phyloP scores from a whole-genome alignment of 1,140 invertebrate genomes.

The Lepidostoma basale region DNA sequence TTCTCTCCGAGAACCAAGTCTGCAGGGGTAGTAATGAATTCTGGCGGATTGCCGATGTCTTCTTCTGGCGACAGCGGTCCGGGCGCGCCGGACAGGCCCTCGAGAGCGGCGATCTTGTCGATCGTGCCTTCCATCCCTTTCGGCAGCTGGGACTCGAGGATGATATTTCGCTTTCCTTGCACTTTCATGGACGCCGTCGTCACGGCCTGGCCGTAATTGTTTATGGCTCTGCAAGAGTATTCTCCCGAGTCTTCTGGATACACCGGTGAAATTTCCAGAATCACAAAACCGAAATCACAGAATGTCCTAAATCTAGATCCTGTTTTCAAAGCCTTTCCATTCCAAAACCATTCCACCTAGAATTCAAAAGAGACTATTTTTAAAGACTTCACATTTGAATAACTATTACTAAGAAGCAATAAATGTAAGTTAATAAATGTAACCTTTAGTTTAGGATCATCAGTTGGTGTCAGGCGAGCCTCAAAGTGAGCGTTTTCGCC shows the following conservation, averaged over 20 bases:
- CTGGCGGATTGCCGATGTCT: constrained; percentile 87
- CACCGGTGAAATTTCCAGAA: constrained; percentile 92
- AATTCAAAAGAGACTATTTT: constrained; percentile 15
- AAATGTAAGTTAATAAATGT: not conserved
- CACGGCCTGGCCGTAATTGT: constrained; percentile 92
- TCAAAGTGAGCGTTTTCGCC: constrained; percentile 95
- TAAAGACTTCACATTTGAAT: not conserved
- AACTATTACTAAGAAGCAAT: not conserved
- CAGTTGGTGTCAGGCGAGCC: constrained; percentile 87
- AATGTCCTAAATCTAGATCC: constrained; percentile 92
- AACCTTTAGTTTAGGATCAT: constrained; percentile 92
- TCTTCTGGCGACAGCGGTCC: constrained; percentile 72
- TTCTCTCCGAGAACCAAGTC: constrained; percentile 88
- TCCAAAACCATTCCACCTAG: constrained; percentile 93
- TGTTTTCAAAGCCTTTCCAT: constrained; percentile 86
- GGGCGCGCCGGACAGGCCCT: constrained; percentile 77
- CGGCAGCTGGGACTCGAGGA: constrained; percentile 88
- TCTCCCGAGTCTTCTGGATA: constrained; percentile 94
- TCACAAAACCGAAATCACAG: constrained; percentile 94
- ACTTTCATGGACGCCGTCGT: constrained; percentile 91
- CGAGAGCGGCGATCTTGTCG: constrained; percentile 90
- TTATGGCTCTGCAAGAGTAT: constrained; percentile 89
- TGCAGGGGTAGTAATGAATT: constrained; percentile 87
- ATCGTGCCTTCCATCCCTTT: constrained; percentile 93
- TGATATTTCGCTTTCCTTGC: constrained; percentile 88